phyloP scores from a whole-genome alignment of 1,140 invertebrate genomes.

The Cydia splendana region DNA sequence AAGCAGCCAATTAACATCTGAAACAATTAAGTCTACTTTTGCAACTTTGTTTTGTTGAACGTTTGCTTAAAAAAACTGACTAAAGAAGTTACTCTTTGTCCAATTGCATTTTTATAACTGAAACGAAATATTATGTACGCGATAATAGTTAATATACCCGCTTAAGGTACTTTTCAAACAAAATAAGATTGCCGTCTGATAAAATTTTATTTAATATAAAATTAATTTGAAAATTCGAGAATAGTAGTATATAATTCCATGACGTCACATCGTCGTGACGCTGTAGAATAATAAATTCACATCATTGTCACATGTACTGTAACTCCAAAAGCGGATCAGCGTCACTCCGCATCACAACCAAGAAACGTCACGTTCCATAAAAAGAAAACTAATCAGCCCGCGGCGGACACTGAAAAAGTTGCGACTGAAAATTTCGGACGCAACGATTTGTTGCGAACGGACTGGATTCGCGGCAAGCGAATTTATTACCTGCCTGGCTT shows the following conservation, averaged over 20 bases:
- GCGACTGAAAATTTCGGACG: conserved; percentile 55
- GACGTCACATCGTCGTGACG: background rate
- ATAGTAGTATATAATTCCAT: background rate
- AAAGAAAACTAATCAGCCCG: conserved; percentile 37
- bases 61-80: too few relatives aligned
- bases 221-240: too few relatives aligned
- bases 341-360: background rate
- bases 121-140: too few relatives aligned
- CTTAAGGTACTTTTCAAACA: too few relatives aligned
- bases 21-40: too few relatives aligned
- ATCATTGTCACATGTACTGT: background rate
- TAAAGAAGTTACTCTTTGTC: too few relatives aligned
- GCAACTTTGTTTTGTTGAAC: too few relatives aligned
- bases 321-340: background rate
- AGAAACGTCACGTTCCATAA: conserved; percentile 11
- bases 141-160: too few relatives aligned
- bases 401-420: conserved; percentile 59
- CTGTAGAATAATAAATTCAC: background rate
- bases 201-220: too few relatives aligned
- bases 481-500: conserved; percentile 53
- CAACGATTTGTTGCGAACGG: conserved; percentile 56
- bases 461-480: conserved; percentile 47
- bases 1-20: too few relatives aligned
- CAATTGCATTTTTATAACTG: too few relatives aligned
- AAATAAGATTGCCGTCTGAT: too few relatives aligned